A percentile compares a stretch with the other conserved stretches of the same genome.
Conservation (phyloP, 2,888 invertebrate species). For the Hypomecis atomaria region DNA sequence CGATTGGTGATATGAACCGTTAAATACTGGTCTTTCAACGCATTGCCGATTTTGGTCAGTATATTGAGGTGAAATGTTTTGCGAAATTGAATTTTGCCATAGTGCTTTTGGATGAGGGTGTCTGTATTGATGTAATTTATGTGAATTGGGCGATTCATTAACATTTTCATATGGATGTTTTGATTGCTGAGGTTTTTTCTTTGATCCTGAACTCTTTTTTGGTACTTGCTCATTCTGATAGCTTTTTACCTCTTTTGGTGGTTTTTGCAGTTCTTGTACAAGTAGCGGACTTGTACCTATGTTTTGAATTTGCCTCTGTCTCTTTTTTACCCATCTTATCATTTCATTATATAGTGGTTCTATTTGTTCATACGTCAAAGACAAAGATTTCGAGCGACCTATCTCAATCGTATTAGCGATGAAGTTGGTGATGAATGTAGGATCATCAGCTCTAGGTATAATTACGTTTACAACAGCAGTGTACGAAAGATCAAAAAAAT, state of each 20-base stretch:
- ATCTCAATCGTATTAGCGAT: slow-evolving; percentile 46
- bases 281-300: slow-evolving; percentile 2
- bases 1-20: background rate
- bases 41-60: background rate
- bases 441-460: slow-evolving; percentile 53
- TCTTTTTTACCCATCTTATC: slow-evolving; percentile 51
- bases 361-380: slow-evolving; percentile 38
- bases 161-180: background rate
- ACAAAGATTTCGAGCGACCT: slow-evolving; percentile 31
- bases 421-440: slow-evolving; percentile 47
- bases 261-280: slow-evolving; percentile 6
- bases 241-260: background rate
- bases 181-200: background rate
- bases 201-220: background rate
- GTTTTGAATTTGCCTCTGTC: slow-evolving; percentile 26
- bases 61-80: slow-evolving; percentile 4
- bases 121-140: background rate
- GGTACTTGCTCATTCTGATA: background rate
- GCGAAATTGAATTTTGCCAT: background rate
- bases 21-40: background rate
- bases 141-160: background rate
- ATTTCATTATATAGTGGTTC: slow-evolving; percentile 49
- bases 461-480: slow-evolving; percentile 48
- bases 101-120: background rate
- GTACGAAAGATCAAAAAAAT: slow-evolving; percentile 55